phyloP scores from a whole-genome alignment of 2,113 vertebrate species.

The Atractosteus spatula region DNA sequence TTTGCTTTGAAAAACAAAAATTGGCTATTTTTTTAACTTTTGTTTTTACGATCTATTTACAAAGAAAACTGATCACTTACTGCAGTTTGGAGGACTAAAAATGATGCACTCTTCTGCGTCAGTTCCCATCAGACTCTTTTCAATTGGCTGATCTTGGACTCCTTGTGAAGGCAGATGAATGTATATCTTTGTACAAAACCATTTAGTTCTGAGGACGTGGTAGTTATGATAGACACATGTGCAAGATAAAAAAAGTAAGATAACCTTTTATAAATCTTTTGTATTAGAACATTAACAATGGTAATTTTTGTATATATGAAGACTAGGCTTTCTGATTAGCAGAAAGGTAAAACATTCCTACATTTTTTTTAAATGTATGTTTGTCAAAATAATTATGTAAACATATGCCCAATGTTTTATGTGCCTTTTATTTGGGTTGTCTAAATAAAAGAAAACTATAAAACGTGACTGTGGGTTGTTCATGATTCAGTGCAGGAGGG shows the following conservation, averaged over 20 bases:
- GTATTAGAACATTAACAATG: constrained; percentile 99
- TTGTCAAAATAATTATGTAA: constrained; percentile 96
- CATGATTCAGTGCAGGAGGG: constrained; percentile 13
- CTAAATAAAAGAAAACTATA: constrained; percentile 95
- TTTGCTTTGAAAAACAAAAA: constrained; percentile 15
- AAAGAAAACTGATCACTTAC: constrained; percentile 30
- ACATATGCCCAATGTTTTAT: constrained; percentile 95
- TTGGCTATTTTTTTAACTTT: constrained; percentile 44
- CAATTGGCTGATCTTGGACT: constrained; percentile 71
- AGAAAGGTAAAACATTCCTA: constrained; percentile 98
- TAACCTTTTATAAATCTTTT: constrained; percentile 99
- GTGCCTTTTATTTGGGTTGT: constrained; percentile 98
- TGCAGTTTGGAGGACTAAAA: constrained; percentile 23
- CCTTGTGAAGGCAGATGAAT: constrained; percentile 88
- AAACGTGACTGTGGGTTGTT: constrained; percentile 49
- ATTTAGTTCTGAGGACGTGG: constrained; percentile 85
- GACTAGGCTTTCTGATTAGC: constrained; percentile 97
- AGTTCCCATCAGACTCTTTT: constrained; percentile 36
- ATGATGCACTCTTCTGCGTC: too few species aligned
- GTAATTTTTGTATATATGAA: constrained; percentile 98
- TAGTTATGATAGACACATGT: constrained; percentile 76
- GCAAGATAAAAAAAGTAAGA: constrained; percentile 81
- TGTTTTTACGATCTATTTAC: constrained; percentile 26
- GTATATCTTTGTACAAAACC: constrained; percentile 88
- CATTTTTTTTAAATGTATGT: constrained; percentile 95